These are phyloP conservation scores for Tetropium fuscum DNA, from an alignment of 2,888 invertebrate genomes.

Conservation along the genomic window DNA sequence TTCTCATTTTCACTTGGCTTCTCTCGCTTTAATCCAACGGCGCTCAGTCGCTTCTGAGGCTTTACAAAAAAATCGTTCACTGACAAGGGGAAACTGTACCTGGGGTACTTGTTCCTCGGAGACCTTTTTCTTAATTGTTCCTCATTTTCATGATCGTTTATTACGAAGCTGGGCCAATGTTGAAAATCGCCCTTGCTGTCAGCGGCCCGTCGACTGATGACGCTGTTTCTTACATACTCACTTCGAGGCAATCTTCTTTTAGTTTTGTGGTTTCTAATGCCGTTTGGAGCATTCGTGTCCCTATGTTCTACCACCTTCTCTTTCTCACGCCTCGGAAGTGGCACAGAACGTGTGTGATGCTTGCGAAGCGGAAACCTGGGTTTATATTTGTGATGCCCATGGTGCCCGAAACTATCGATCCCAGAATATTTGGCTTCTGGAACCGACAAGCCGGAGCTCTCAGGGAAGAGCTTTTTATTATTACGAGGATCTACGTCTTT, in stretches of 20 bases:
- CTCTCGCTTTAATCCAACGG: too few relatives aligned
- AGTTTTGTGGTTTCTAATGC: background rate
- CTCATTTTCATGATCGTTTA: constrained; percentile 42
- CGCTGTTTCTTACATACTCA: background rate
- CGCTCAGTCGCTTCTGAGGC: background rate
- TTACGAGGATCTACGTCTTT: background rate
- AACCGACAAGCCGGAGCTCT: background rate
- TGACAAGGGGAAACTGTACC: constrained; percentile 37
- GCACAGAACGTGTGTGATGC: background rate
- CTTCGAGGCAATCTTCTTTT: constrained; percentile 6
- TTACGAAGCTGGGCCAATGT: constrained; percentile 45
- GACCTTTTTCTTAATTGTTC: constrained; percentile 40
- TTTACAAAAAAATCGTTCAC: constrained; percentile 37
- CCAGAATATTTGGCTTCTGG: background rate
- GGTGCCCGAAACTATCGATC: constrained; percentile 8
- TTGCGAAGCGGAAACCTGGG: background rate
- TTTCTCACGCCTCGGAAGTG: too few relatives aligned
- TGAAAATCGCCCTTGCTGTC: constrained; percentile 44
- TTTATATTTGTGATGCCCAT: constrained; percentile 2
- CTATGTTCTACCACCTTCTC: background rate
- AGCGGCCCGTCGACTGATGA: constrained; percentile 2
- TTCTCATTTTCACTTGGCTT: too few relatives aligned
- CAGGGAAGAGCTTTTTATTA: background rate
- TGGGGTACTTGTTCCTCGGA: constrained; percentile 20
- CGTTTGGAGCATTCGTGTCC: background rate